Evolutionary conservation across 2,797 vertebrate species (phyloP).

Genomic region (Hylomyscus alleni): DNA sequence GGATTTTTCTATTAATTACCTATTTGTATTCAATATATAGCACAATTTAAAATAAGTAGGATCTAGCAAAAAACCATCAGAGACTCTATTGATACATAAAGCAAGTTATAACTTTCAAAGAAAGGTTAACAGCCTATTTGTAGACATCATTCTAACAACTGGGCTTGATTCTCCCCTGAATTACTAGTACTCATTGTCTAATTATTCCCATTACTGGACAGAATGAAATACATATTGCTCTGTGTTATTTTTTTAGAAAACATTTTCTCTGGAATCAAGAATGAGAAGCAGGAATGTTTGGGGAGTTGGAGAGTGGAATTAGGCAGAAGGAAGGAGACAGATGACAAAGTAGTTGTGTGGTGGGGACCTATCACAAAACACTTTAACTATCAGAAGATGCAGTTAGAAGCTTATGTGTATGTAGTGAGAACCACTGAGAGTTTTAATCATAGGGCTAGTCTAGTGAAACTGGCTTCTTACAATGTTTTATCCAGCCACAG

Average conservation of each 20-base stretch:
- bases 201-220: not conserved
- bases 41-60: slow-evolving; percentile 43
- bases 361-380: not conserved
- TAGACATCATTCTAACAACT: not conserved
- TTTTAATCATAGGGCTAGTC: not conserved
- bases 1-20: not conserved
- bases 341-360: not conserved
- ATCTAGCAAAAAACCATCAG: not conserved
- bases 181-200: not conserved
- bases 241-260: not conserved
- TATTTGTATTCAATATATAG: slow-evolving; percentile 1
- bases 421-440: not conserved
- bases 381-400: not conserved
- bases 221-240: not conserved
- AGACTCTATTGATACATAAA: not conserved
- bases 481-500: not conserved
- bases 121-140: not conserved
- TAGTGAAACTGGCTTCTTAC: not conserved
- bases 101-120: not conserved
- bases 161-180: not conserved
- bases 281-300: not conserved
- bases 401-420: not conserved
- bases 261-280: not conserved
- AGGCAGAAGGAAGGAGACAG: not conserved
- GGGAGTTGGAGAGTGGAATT: not conserved